A percentile compares a stretch with the other conserved stretches of the same genome.
Conservation (phyloP, 2,888 invertebrate genomes). For the Pristionchus exspectatus region DNA sequence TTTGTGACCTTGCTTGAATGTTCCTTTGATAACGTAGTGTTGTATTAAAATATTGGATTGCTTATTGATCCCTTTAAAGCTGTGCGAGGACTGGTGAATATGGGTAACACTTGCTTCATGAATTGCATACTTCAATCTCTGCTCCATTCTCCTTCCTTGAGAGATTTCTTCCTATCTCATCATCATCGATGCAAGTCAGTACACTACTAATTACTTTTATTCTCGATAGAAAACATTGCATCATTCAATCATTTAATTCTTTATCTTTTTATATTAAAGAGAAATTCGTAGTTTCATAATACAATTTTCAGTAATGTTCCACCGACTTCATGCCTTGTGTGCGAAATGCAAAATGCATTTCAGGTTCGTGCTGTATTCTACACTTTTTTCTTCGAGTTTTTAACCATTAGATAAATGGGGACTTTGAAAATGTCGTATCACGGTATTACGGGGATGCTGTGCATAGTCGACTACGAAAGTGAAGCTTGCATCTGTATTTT, state of each 20-base stretch:
- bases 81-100: constrained; percentile 92
- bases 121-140: constrained; percentile 91
- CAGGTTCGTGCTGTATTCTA: constrained; percentile 83
- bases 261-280: not conserved
- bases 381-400: not conserved
- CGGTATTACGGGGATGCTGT: no score
- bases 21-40: not conserved
- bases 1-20: constrained; percentile 10
- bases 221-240: constrained; percentile 82
- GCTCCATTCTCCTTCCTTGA: constrained; percentile 93
- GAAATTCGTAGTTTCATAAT: not conserved
- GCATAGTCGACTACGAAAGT: not conserved
- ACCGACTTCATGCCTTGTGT: constrained; percentile 86
- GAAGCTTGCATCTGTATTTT: not conserved
- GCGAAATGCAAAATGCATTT: constrained; percentile 94
- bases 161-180: constrained; percentile 96
- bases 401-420: not conserved
- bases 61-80: constrained; percentile 80
- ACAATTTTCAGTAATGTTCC: constrained; percentile 6
- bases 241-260: not conserved
- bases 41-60: not conserved
- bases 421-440: no score
- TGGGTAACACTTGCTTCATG: constrained; percentile 98
- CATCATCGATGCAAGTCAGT: constrained; percentile 87
- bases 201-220: constrained; percentile 80